Evolutionary conservation across 2,888 invertebrate species (phyloP), one percentile per base, ranked within the genome.

Genomic region (Rhorus exstirpatorius): DNA sequence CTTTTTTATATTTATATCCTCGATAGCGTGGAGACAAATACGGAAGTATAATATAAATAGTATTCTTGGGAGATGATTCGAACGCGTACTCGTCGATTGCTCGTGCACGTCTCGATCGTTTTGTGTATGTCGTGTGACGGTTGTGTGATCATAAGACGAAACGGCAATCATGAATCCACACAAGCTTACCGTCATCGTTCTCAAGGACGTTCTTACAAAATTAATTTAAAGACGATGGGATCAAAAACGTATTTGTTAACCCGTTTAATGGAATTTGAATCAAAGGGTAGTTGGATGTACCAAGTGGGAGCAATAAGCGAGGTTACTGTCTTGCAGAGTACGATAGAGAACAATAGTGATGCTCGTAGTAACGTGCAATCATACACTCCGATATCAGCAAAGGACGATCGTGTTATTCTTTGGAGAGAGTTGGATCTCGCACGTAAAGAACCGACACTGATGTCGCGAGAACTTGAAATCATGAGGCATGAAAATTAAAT

Each of bases 191-290:
- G 21, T 10, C 12, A 12, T 1, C 10, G 31, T 46, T 4, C 46
- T 71, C 3, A 71, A 58, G 38, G 58, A 71, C 2, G 12, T 46
- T 17, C 26, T 71, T 1, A 4, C 12, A 58, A 41, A 46, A 58
- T 58, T n/a, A 58, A 71, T 71, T 31, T 71, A 0, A 71, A 31
- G 41, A 58, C 71, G 26, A 44, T 55, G n/a, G 71, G 71, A 12
- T 35, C 44, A 14, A 58, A 71, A 14, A 26, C 55, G 3, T 58
- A 71, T 12, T 10, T 58, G 10, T 1, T 71, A 14, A 38, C 10
- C 31, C 71, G 58, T 4, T 46, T 71, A 21, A 26, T 6, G 4
- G 44, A 46, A 10, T 58, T 55, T 1, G 71, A 60, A 21, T 49
- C 49, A 7, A 2, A 14, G 10, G 46, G 46, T 31, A 10, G 19